Evolutionary conservation across 2,113 vertebrate species (phyloP).

Genomic region (Periophthalmodon schlosseri): DNA sequence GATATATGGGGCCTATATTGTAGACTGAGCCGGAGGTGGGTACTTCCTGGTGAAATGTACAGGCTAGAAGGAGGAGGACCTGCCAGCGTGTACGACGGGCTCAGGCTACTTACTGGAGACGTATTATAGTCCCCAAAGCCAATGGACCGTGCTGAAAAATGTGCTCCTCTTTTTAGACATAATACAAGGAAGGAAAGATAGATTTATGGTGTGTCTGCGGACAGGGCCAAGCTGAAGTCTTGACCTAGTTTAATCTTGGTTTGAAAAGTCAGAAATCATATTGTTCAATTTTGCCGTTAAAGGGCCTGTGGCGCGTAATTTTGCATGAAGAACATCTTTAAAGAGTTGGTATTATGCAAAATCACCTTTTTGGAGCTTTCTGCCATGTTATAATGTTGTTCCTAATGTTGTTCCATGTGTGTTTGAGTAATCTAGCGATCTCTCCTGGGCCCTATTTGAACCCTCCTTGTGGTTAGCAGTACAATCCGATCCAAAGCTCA

Average conservation of each 20-base stretch:
- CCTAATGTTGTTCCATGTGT: too few relatives aligned
- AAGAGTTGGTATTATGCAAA: too few relatives aligned
- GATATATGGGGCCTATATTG: conserved; percentile 50
- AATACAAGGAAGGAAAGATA: conserved; percentile 50
- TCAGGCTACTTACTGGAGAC: conserved; percentile 45
- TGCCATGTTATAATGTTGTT: too few relatives aligned
- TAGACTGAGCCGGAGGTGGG: conserved; percentile 49
- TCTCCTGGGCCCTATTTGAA: too few relatives aligned
- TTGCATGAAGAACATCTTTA: too few relatives aligned
- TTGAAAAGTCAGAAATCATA: not conserved
- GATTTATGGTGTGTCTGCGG: conserved; percentile 43
- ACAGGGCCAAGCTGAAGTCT: conserved; percentile 35
- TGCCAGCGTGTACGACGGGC: conserved; percentile 54
- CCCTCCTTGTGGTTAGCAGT: too few relatives aligned
- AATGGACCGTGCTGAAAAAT: conserved; percentile 34
- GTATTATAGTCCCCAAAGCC: conserved; percentile 50
- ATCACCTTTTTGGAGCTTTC: too few relatives aligned
- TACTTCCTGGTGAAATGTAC: conserved; percentile 44
- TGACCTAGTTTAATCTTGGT: not conserved
- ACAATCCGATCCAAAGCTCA: too few relatives aligned
- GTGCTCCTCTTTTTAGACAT: conserved; percentile 42
- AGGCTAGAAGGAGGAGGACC: conserved; percentile 28
- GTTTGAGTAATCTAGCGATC: too few relatives aligned
- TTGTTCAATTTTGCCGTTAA: not conserved
- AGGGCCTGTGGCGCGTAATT: not conserved